phyloP scores from a whole-genome alignment of 2,797 vertebrate genomes.

The Craterocephalus amniculus region DNA sequence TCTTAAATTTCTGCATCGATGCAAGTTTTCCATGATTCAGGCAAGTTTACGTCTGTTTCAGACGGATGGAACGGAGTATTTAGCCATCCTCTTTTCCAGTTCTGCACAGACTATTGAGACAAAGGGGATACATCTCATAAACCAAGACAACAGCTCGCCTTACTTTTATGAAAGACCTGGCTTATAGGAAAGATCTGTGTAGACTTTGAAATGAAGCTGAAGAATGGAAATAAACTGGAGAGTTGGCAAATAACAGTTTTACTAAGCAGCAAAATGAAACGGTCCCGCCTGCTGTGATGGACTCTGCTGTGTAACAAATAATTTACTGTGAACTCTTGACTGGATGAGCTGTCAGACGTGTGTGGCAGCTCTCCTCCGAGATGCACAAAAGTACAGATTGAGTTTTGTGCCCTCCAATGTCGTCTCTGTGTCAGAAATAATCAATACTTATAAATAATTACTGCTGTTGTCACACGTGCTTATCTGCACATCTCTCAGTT shows the following conservation, averaged over 20 bases:
- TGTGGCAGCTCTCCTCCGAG: background rate
- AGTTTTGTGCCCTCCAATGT: background rate
- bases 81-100: background rate
- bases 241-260: background rate
- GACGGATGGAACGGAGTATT: background rate
- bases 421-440: background rate
- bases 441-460: background rate
- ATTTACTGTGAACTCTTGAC: background rate
- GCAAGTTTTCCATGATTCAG: background rate
- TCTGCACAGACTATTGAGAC: background rate
- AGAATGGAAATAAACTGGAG: no score
- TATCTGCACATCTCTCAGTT: background rate
- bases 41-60: background rate
- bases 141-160: background rate
- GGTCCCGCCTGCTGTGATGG: background rate
- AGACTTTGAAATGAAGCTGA: no score
- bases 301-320: background rate
- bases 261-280: background rate
- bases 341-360: background rate
- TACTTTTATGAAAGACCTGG: background rate
- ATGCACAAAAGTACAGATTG: background rate
- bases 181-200: no score
- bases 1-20: background rate
- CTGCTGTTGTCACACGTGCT: background rate
- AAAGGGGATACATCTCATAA: background rate